phyloP scores from a whole-genome alignment of 2,888 invertebrate genomes.

The Andrena bucephala region DNA sequence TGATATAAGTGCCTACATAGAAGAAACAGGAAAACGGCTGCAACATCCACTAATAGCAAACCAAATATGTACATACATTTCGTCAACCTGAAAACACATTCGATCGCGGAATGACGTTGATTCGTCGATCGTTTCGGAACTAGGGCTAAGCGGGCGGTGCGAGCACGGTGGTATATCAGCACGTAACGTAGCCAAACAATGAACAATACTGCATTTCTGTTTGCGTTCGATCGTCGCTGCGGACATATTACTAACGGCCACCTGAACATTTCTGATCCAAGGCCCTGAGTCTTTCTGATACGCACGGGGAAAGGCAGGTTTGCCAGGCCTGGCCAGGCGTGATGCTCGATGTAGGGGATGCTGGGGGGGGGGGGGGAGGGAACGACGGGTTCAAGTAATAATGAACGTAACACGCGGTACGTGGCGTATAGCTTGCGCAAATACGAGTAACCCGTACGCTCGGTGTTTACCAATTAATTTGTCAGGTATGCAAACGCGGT shows the following conservation, averaged over 20 bases:
- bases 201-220: conserved; percentile 59
- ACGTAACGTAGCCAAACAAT: conserved; percentile 51
- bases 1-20: too few relatives aligned
- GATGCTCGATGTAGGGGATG: background rate
- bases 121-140: background rate
- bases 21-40: too few relatives aligned
- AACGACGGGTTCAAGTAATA: conserved; percentile 62
- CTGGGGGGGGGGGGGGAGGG: background rate
- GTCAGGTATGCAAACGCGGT: conserved; percentile 60
- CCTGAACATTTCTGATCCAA: conserved; percentile 32
- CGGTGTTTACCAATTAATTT: conserved; percentile 71
- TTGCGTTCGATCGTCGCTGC: conserved; percentile 60
- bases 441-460: conserved; percentile 63
- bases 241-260: conserved; percentile 58
- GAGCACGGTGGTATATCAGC: background rate
- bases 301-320: conserved; percentile 25
- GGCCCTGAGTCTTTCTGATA: conserved; percentile 49
- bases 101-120: background rate
- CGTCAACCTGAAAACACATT: background rate
- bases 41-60: too few relatives aligned
- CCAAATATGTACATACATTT: too few relatives aligned
- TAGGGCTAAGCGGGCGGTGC: background rate
- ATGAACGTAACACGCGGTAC: conserved; percentile 60
- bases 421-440: conserved; percentile 62
- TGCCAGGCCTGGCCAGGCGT: background rate